Evolutionary conservation across 2,888 invertebrate genomes (phyloP).

Genomic region (Temnothorax rugatulus): DNA sequence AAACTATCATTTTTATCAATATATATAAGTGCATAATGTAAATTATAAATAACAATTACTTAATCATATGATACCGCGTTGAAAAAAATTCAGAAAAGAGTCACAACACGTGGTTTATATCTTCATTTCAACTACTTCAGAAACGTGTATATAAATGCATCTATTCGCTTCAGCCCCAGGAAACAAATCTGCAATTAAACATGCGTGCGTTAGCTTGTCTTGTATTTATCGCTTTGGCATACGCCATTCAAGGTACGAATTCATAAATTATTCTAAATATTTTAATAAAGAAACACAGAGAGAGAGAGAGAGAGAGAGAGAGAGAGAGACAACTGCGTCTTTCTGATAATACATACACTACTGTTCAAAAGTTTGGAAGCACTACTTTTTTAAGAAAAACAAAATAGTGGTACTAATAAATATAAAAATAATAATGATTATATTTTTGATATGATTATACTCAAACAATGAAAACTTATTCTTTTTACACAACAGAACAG

Average conservation of each 20-base stretch:
- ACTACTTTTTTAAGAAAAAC: too few species aligned
- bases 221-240: not conserved
- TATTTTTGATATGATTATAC: too few species aligned
- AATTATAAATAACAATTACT: not conserved
- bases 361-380: too few species aligned
- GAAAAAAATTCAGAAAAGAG: not conserved
- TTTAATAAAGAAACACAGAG: not conserved
- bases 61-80: not conserved
- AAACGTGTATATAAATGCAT: constrained; percentile 28
- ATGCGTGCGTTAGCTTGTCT: constrained; percentile 4
- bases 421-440: too few species aligned
- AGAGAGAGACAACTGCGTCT: not conserved
- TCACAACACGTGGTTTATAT: not conserved
- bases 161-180: not conserved
- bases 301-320: not conserved
- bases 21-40: too few species aligned
- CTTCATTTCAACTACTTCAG: not conserved
- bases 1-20: not conserved
- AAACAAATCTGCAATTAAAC: constrained; percentile 1
- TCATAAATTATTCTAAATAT: not conserved
- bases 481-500: too few species aligned
- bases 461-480: too few species aligned
- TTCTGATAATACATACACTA: not conserved
- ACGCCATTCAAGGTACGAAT: constrained; percentile 6
- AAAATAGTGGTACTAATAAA: too few species aligned